A percentile compares a stretch with the other conserved stretches of the same genome.
phyloP scores from a whole-genome alignment of 2,797 vertebrate species.

The Crenuchus spilurus region DNA sequence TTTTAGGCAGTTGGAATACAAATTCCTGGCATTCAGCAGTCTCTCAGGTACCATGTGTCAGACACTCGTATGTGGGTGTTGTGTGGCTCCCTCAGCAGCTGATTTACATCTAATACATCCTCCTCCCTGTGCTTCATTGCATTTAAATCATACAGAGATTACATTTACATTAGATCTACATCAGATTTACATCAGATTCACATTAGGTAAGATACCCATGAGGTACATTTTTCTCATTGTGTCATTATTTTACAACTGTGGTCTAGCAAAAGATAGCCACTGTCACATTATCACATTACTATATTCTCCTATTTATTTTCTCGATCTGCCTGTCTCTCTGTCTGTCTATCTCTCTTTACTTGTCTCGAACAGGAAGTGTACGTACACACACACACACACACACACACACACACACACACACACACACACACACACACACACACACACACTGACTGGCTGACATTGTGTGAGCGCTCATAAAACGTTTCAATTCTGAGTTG shows the following conservation, averaged over 20 bases:
- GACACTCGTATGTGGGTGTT: constrained; percentile 12
- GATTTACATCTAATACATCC: constrained; percentile 50
- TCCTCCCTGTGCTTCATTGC: constrained; percentile 38
- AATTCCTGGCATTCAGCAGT: constrained; percentile 23
- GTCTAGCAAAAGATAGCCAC: constrained; percentile 5
- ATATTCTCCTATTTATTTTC: neutral
- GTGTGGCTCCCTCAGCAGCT: constrained; percentile 2
- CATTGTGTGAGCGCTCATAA: constrained; percentile 14
- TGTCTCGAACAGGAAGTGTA: too few species aligned
- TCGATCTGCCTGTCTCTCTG: neutral
- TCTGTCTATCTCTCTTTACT: constrained; percentile 26
- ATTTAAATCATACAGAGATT: constrained; percentile 60
- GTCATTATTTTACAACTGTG: constrained; percentile 42
- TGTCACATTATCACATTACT: constrained; percentile 33
- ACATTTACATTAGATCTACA: constrained; percentile 53
- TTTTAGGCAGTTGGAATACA: constrained; percentile 28
- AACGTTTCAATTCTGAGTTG: constrained; percentile 9
- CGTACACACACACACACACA: neutral
- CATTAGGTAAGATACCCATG: constrained; percentile 52
- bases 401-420: constrained; percentile 8
- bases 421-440: neutral
- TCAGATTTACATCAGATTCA: constrained; percentile 56
- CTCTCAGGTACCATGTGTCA: constrained; percentile 28
- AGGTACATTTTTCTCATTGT: constrained; percentile 43
- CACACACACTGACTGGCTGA: constrained; percentile 9